Evolutionary conservation across 2,888 invertebrate genomes (phyloP).

Genomic region (Erebia epiphron): DNA sequence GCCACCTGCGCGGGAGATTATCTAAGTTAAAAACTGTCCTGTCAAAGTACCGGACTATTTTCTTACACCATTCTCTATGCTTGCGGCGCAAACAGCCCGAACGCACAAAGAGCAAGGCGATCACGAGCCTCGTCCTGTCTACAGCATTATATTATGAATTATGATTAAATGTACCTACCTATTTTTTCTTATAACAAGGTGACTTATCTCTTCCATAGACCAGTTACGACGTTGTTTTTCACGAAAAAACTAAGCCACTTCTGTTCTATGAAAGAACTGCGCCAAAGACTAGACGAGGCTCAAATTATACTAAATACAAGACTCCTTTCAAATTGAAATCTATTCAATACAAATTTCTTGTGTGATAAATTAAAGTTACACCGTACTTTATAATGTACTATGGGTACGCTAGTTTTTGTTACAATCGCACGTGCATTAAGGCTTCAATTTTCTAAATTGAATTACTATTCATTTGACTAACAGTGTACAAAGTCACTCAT

Average conservation of each 20-base stretch:
- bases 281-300: slow-evolving; percentile 27
- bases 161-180: too few species aligned
- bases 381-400: neutral
- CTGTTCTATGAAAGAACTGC: neutral
- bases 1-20: too few species aligned
- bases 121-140: slow-evolving; percentile 29
- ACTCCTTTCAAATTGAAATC: neutral
- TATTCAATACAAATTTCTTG: neutral
- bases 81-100: neutral
- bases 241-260: neutral
- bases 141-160: neutral
- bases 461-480: slow-evolving; percentile 4
- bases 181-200: too few species aligned
- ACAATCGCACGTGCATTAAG: slow-evolving; percentile 3
- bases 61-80: slow-evolving; percentile 7
- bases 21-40: neutral
- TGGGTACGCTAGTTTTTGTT: neutral
- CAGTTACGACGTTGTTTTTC: too few species aligned
- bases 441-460: slow-evolving; percentile 14
- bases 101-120: slow-evolving; percentile 33
- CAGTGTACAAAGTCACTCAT: slow-evolving; percentile 11
- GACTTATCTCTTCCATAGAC: neutral
- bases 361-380: slow-evolving; percentile 17
- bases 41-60: neutral
- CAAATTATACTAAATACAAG: slow-evolving; percentile 18